Conservation (phyloP, 2,113 vertebrate genomes). For the Eleginops maclovinus region DNA sequence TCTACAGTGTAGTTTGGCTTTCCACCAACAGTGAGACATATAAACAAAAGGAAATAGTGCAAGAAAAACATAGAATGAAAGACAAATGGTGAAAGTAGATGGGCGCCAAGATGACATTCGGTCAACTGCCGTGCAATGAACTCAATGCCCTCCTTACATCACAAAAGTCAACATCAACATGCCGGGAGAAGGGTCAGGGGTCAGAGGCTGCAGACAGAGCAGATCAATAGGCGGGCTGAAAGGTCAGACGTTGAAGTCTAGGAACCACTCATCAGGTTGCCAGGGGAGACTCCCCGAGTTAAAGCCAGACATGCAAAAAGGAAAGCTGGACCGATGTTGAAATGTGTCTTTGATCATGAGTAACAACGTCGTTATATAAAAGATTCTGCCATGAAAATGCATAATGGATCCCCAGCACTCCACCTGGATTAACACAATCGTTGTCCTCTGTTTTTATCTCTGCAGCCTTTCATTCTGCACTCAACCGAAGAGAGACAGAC, state of each 20-base stretch:
- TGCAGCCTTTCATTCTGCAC: conserved; percentile 73
- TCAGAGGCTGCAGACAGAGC: conserved; percentile 77
- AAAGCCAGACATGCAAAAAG: conserved; percentile 69
- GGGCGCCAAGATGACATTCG: conserved; percentile 10
- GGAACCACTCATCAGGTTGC: conserved; percentile 65
- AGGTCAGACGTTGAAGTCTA: conserved; percentile 76
- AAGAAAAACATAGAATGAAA: too few species aligned
- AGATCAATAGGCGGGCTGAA: conserved; percentile 70
- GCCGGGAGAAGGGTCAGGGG: conserved; percentile 62
- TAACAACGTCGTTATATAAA: conserved; percentile 25
- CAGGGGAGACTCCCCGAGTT: conserved; percentile 42
- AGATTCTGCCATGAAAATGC: conserved; percentile 22
- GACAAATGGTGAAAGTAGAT: background rate
- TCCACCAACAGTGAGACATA: too few species aligned
- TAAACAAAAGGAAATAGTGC: too few species aligned
- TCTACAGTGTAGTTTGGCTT: too few species aligned
- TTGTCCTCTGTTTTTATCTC: conserved; percentile 67
- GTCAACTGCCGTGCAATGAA: conserved; percentile 39
- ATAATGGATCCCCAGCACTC: conserved; percentile 20
- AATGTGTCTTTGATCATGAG: conserved; percentile 32
- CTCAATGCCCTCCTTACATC: conserved; percentile 57
- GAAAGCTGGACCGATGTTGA: conserved; percentile 19
- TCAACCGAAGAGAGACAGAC: conserved; percentile 49
- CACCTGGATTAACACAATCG: conserved; percentile 63
- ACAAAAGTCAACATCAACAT: conserved; percentile 69